These are phyloP conservation scores for Hyaena hyaena DNA, from an alignment of 2,113 vertebrate species.

Conservation along the genomic window DNA sequence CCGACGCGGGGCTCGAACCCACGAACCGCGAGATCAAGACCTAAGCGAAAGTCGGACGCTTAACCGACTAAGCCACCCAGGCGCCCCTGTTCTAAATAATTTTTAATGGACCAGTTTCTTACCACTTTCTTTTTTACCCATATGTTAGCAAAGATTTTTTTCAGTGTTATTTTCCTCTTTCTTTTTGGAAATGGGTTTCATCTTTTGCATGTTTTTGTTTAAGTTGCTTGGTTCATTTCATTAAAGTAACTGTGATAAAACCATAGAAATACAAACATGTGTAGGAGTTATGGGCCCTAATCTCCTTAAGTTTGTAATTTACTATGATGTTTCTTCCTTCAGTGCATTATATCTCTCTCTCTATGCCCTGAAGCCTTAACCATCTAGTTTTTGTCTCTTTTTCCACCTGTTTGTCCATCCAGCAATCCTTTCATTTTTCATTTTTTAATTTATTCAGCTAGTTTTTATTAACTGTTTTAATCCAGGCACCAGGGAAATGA, in stretches of 20 bases:
- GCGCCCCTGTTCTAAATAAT: background rate
- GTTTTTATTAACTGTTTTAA: background rate
- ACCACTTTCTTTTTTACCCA: background rate
- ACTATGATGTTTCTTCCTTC: background rate
- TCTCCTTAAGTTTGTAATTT: background rate
- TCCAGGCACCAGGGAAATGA: background rate
- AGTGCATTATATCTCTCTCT: background rate
- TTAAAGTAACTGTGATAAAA: background rate
- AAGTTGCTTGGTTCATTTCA: background rate
- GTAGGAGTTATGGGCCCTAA: background rate
- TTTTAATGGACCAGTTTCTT: background rate
- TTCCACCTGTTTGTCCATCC: background rate
- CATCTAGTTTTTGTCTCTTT: background rate
- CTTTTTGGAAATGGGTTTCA: background rate
- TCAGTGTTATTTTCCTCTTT: background rate
- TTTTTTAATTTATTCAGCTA: background rate
- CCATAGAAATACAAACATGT: background rate
- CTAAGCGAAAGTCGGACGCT: too few relatives aligned
- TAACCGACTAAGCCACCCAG: too few relatives aligned
- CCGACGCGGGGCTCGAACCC: too few relatives aligned
- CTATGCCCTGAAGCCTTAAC: background rate
- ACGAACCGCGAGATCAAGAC: too few relatives aligned
- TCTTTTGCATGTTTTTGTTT: background rate
- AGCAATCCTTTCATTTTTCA: background rate
- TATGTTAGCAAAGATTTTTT: background rate